These are phyloP conservation scores for Pseudomyrmex dendroicus DNA, from an alignment of 1,140 invertebrate species.

Conservation along the genomic window DNA sequence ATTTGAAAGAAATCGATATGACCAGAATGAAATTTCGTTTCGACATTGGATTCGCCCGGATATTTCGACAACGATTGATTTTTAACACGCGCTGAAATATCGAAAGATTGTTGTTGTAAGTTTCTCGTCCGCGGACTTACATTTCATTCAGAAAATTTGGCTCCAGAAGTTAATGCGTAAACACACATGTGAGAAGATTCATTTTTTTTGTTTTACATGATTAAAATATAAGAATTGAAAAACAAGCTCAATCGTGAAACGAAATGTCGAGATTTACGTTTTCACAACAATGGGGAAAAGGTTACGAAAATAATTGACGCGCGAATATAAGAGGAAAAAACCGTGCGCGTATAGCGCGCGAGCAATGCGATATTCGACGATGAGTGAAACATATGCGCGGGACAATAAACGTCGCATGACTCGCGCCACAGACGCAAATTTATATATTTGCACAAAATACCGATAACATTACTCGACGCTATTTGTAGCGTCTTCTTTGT, in stretches of 20 bases:
- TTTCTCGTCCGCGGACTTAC: no score
- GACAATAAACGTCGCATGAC: conserved; percentile 33
- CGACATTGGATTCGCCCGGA: not conserved
- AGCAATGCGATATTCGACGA: not conserved
- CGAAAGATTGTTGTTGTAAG: not conserved
- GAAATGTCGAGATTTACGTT: no score
- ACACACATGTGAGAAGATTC: no score
- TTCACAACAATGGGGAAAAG: not conserved
- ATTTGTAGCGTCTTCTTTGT: conserved; percentile 22
- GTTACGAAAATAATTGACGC: conserved; percentile 17
- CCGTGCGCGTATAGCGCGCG: not conserved
- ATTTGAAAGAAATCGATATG: no score
- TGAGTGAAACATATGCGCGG: not conserved
- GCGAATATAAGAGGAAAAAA: not conserved
- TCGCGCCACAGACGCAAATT: conserved; percentile 18
- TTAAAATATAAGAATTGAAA: not conserved
- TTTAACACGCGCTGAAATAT: not conserved
- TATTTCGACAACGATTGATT: not conserved
- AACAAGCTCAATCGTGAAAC: no score
- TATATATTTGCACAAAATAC: conserved; percentile 46
- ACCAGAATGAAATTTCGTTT: not conserved
- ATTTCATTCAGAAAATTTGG: no score
- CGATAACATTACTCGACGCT: conserved; percentile 39
- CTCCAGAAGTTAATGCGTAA: no score
- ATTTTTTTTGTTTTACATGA: not conserved